Evolutionary conservation across 2,113 vertebrate species (phyloP), one percentile per base, ranked within the genome.

Genomic region (Trochalopteron elliotii): DNA sequence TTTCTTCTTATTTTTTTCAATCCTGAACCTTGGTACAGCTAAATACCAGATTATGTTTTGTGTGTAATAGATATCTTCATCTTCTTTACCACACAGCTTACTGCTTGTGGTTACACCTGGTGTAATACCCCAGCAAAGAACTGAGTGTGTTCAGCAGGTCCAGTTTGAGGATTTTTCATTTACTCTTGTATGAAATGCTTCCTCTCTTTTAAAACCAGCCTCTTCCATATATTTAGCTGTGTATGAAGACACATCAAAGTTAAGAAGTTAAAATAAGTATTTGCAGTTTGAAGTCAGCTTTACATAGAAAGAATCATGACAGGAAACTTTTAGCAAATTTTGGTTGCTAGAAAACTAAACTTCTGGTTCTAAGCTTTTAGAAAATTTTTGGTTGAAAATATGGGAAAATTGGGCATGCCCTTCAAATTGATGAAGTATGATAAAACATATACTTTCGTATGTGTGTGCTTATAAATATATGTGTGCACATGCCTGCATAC

Each of bases 351-450:
- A 39, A 39, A 39, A 39, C 37, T 39, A 39, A 39, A 39, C 37
- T 39, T 39, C 37, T 39, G 37, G 37, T 39, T 39, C 37, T 39
- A 39, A 39, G 10, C 37, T 39, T 39, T 39, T 39, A 39, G 37
- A 39, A 39, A 39, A 39, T 39, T 39, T 39, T 39, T 39, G 37
- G 10, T 39, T 39, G 37, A 81, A 91, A 95, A 84, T 45, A 50
- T 0, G 1, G 25, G 15, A 67, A 28, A 78, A 74, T 31, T 7
- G 0, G 19, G 9, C 49, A 17, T 24, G 10, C 31, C 10, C 21
- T 91, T 94, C n/a, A 89, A 69, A 65, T 13, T 61, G 22, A 83
- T 85, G 15, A 60, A 80, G 52, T 83, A 21, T 14, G 30, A 6
- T 69, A 61, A 87, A 84, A 56, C 1, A 1, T 39, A 3, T 31